Evolutionary conservation across 23 tunicate genomes (phyloP).

Genomic region (Styela plicata): DNA sequence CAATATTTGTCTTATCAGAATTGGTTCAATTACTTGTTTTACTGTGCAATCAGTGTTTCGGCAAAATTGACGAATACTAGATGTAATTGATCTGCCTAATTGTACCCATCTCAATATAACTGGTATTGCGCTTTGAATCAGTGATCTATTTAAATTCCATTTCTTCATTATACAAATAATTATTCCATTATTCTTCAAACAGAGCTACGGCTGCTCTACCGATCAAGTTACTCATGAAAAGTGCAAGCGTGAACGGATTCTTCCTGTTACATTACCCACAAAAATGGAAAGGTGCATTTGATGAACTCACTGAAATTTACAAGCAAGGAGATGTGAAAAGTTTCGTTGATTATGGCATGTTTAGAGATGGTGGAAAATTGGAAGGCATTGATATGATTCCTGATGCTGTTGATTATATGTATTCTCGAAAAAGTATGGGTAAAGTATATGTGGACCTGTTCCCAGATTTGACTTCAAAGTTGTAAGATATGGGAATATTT

Average conservation of each 20-base stretch:
- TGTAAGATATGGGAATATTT: no score
- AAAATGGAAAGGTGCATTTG: constrained; percentile 54
- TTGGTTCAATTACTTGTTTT: no score
- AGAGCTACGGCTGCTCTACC: constrained; percentile 93
- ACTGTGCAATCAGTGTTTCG: no score
- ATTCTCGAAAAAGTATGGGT: constrained; percentile 91
- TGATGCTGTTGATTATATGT: constrained; percentile 92
- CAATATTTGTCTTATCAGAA: no score
- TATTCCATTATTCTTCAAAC: no score
- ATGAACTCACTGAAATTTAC: constrained; percentile 34
- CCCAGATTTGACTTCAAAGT: not conserved
- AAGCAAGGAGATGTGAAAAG: constrained; percentile 36
- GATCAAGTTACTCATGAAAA: constrained; percentile 87
- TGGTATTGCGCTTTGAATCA: no score
- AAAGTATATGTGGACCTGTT: constrained; percentile 69
- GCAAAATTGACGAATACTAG: no score
- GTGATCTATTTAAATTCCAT: no score
- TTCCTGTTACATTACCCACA: constrained; percentile 81
- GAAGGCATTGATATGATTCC: constrained; percentile 79
- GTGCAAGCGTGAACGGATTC: constrained; percentile 88
- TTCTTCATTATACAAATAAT: no score
- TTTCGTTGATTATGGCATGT: constrained; percentile 43
- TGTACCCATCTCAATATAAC: no score
- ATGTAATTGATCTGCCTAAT: no score
- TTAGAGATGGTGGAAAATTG: constrained; percentile 38